These are phyloP conservation scores for Apamea monoglypha DNA, from an alignment of 2,888 invertebrate species.

Conservation along the genomic window DNA sequence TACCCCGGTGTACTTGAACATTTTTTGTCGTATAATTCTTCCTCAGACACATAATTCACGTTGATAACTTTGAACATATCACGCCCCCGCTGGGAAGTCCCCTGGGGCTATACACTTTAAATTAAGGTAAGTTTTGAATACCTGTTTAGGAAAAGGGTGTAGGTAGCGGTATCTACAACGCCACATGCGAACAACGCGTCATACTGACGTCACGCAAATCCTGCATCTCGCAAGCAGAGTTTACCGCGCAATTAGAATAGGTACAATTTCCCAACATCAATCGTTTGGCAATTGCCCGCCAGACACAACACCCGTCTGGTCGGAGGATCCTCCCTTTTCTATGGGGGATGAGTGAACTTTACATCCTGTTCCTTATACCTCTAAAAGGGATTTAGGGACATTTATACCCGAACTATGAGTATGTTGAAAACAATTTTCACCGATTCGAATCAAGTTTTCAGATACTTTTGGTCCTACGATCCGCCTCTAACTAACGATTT, in stretches of 20 bases:
- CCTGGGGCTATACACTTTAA: constrained; percentile 29
- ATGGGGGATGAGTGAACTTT: no score
- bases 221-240: no score
- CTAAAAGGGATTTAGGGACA: constrained; percentile 11
- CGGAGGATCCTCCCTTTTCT: no score
- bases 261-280: no score
- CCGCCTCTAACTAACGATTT: neutral
- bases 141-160: constrained; percentile 33
- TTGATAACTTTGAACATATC: constrained; percentile 55
- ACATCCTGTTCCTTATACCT: no score
- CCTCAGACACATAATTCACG: constrained; percentile 55
- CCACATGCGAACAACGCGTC: no score
- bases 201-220: no score
- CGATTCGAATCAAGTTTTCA: constrained; percentile 18
- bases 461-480: neutral
- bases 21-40: constrained; percentile 57
- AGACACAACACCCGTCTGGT: no score
- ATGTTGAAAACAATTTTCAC: constrained; percentile 24
- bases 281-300: no score
- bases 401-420: constrained; percentile 17
- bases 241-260: no score
- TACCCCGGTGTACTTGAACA: constrained; percentile 30
- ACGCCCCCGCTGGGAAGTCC: constrained; percentile 22
- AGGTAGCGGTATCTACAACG: no score
- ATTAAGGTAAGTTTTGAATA: constrained; percentile 46